These are phyloP conservation scores for Nemotelus nigrinus DNA, from an alignment of 2,888 invertebrate genomes.

Conservation along the genomic window DNA sequence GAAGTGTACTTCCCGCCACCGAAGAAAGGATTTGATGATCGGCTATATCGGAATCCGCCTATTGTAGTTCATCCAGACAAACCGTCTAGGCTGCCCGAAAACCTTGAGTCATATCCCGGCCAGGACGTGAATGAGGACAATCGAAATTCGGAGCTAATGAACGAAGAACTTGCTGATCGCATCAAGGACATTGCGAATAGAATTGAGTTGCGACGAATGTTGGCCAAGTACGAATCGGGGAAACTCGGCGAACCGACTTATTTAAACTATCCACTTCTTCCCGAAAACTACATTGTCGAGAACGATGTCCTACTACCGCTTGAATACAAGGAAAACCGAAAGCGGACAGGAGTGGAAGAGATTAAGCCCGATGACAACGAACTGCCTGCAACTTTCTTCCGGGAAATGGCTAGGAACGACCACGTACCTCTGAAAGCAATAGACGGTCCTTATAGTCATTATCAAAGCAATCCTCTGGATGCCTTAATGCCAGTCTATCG, in stretches of 20 bases:
- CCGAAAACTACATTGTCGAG: conserved; percentile 20
- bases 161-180: conserved; percentile 56
- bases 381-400: conserved; percentile 61
- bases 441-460: conserved; percentile 13
- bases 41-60: conserved; percentile 47
- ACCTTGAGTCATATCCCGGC: background rate
- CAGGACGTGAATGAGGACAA: conserved; percentile 55
- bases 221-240: conserved; percentile 54
- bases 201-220: conserved; percentile 60
- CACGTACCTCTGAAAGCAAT: conserved; percentile 52
- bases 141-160: conserved; percentile 55
- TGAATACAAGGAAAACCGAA: conserved; percentile 65
- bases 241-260: conserved; percentile 47
- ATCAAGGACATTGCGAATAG: conserved; percentile 58
- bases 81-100: background rate
- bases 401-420: conserved; percentile 66
- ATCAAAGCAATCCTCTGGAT: conserved; percentile 46
- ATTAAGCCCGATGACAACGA: conserved; percentile 58
- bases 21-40: conserved; percentile 65
- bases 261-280: conserved; percentile 45
- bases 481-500: conserved; percentile 48
- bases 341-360: conserved; percentile 50
- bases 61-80: conserved; percentile 49
- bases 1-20: conserved; percentile 81
- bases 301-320: conserved; percentile 15